Evolutionary conservation across 1,140 invertebrate genomes (phyloP).

Genomic region (Cotesia chilonis): DNA sequence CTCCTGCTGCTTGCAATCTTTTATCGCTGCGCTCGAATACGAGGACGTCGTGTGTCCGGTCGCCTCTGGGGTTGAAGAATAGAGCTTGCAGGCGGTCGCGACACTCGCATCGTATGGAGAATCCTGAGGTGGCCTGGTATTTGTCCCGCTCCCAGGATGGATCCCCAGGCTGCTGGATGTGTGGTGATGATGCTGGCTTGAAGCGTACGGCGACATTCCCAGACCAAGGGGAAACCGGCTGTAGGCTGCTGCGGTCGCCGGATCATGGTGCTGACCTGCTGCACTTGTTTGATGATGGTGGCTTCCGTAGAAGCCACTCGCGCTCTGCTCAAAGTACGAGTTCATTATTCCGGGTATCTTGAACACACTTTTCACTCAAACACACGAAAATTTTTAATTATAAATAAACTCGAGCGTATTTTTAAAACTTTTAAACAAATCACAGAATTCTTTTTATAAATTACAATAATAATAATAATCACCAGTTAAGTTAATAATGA

Average conservation of each 20-base stretch:
- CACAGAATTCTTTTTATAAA: too few species aligned
- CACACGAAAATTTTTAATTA: conserved; percentile 45
- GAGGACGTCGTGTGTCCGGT: conserved; percentile 69
- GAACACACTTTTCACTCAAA: conserved; percentile 48
- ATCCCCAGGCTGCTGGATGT: conserved; percentile 66
- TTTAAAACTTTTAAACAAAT: neutral
- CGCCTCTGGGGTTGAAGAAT: conserved; percentile 74
- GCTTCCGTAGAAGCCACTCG: conserved; percentile 85
- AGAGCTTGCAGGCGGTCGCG: conserved; percentile 85
- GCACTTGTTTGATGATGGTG: conserved; percentile 82
- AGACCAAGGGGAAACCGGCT: conserved; percentile 86
- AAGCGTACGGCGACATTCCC: conserved; percentile 84
- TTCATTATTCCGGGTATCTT: conserved; percentile 76
- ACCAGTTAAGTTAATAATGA: conserved; percentile 11
- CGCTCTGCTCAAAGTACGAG: conserved; percentile 92
- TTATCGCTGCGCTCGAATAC: conserved; percentile 67
- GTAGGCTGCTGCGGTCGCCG: conserved; percentile 73
- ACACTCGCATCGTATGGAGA: conserved; percentile 89
- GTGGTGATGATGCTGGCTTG: conserved; percentile 79
- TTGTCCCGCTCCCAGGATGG: conserved; percentile 71
- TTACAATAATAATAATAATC: neutral
- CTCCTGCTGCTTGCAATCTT: conserved; percentile 73
- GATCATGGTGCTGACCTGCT: conserved; percentile 74
- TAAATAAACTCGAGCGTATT: conserved; percentile 38
- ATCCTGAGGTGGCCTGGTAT: conserved; percentile 82